These are phyloP conservation scores for Ptilorrhoa leucosticta DNA, from an alignment of 2,113 vertebrate genomes.

Conservation along the genomic window DNA sequence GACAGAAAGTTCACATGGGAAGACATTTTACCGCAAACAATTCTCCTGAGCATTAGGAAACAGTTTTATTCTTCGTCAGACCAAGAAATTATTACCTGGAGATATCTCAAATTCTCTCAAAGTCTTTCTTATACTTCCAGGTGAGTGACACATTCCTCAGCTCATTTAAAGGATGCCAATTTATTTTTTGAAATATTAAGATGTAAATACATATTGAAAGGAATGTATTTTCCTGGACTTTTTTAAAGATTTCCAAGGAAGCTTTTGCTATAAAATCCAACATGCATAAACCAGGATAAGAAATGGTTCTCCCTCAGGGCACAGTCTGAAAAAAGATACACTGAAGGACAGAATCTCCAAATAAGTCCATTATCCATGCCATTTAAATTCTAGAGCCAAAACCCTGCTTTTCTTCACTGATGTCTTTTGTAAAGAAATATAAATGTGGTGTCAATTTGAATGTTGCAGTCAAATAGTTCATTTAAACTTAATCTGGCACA, in stretches of 20 bases:
- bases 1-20: background rate
- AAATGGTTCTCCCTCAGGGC: background rate
- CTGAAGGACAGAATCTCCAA: background rate
- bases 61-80: background rate
- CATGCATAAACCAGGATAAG: background rate
- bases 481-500: background rate
- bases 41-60: background rate
- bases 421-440: background rate
- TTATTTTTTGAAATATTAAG: background rate
- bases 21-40: background rate
- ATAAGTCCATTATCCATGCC: background rate
- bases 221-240: background rate
- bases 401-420: background rate
- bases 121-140: background rate
- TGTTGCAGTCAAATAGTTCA: background rate
- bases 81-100: background rate
- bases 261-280: background rate
- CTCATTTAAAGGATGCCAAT: background rate
- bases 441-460: background rate
- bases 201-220: background rate
- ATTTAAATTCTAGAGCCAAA: background rate
- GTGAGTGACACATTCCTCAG: background rate
- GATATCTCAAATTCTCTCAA: background rate
- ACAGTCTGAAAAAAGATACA: background rate
- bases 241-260: background rate